Percentiles rank a stretch among this genome's conserved stretches.
Evolutionary conservation across 2,797 vertebrate genomes (phyloP).

Genomic region (Epinephelus awoara): DNA sequence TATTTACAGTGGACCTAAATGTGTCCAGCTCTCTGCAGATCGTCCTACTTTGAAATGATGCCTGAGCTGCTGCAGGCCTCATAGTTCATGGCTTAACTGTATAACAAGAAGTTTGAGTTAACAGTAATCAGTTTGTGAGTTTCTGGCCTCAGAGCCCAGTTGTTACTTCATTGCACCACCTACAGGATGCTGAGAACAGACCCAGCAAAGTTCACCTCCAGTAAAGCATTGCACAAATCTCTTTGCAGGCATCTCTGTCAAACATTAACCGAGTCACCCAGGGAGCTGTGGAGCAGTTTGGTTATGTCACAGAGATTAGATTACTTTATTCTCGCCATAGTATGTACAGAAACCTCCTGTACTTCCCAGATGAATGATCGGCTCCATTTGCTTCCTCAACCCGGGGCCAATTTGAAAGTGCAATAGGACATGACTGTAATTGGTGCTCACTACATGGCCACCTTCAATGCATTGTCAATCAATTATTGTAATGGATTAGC

Average conservation of each 20-base stretch:
- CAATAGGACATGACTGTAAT: constrained; percentile 89
- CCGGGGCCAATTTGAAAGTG: constrained; percentile 88
- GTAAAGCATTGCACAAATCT: constrained; percentile 1
- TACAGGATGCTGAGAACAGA: constrained; percentile 78
- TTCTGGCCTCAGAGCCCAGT: constrained; percentile 25
- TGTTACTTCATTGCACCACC: constrained; percentile 83
- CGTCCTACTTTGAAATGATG: not conserved
- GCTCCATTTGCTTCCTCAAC: constrained; percentile 55
- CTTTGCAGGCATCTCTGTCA: constrained; percentile 43
- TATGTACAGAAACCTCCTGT: constrained; percentile 82
- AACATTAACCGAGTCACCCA: constrained; percentile 54
- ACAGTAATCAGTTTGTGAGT: constrained; percentile 14
- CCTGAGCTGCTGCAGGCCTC: not conserved
- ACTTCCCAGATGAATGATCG: constrained; percentile 82
- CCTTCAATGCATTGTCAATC: constrained; percentile 92
- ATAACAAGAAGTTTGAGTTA: constrained; percentile 2
- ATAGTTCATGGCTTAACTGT: not conserved
- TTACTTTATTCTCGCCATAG: constrained; percentile 42
- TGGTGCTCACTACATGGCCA: constrained; percentile 92
- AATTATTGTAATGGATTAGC: constrained; percentile 98
- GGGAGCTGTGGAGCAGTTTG: constrained; percentile 40
- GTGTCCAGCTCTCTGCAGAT: not conserved
- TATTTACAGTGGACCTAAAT: not conserved
- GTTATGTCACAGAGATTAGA: constrained; percentile 57
- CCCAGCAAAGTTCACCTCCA: constrained; percentile 39